phyloP scores from a whole-genome alignment of 2,797 vertebrate genomes.

The Gastrophryne carolinensis region DNA sequence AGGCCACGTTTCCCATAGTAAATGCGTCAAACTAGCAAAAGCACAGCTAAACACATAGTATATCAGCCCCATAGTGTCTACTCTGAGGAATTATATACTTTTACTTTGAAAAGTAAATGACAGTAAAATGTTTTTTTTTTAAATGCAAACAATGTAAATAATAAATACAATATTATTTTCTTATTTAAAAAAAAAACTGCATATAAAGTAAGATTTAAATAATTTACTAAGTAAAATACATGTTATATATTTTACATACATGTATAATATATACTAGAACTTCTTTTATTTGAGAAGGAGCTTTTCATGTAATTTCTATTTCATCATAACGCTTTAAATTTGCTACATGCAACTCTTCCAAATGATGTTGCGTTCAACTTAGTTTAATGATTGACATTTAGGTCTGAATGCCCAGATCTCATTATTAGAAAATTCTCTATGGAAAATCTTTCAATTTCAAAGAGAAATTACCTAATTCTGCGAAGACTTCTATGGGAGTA shows the following conservation, averaged over 20 bases:
- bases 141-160: background rate
- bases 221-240: background rate
- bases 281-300: background rate
- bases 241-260: background rate
- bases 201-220: background rate
- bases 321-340: background rate
- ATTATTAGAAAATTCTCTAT: constrained; percentile 54
- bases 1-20: too few relatives aligned
- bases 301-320: background rate
- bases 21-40: too few relatives aligned
- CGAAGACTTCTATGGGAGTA: constrained; percentile 54
- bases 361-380: constrained; percentile 60
- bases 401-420: constrained; percentile 54
- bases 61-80: too few relatives aligned
- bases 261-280: background rate
- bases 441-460: constrained; percentile 64
- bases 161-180: background rate
- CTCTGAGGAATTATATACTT: too few relatives aligned
- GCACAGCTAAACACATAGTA: too few relatives aligned
- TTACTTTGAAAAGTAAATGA: too few relatives aligned
- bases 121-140: too few relatives aligned
- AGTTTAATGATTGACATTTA: constrained; percentile 67
- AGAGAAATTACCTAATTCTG: constrained; percentile 62
- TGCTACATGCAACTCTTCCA: background rate
- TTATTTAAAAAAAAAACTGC: background rate